Base-by-base conservation (phyloP, 1,140 invertebrate species). In the Dreissena rostriformis region DNA sequence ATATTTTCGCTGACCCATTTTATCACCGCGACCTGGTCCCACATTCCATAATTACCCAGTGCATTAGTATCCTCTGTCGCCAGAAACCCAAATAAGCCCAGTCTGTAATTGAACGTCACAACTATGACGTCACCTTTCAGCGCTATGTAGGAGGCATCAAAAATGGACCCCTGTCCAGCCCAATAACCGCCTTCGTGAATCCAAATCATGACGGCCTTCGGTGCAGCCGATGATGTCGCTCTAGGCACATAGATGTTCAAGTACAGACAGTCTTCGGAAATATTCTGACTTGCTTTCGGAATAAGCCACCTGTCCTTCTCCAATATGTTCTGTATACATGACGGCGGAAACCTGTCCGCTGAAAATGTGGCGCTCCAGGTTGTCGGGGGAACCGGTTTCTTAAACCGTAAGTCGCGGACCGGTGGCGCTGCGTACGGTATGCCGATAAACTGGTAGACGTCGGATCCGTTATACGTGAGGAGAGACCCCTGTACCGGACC, bases 141-240 rank as follows among this genome's bases (percentile, higher is more conserved):
- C 0, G 97, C 97, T 49, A 99, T 94, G 89, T 94, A 75, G 0
- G 82, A 93, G 80, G 96, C 97, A 94, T 99, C 98, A 93, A 99
- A 99, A 12, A 98, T 96, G 91, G 98, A 98, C 29, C 97, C 96
- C 19, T 97, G 97, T 29, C 98, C 97, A 51, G 57, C 52, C 91
- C 97, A 98, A 94, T 98, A 99, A 10, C 98, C 98, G 70, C 98
- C 98, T 61, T 98, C 98, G 92, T 97, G 99, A 6, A 99, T 96
- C 98, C 98, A 99, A 49, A 99, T 95, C 96, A 99, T 96, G 24
- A 98, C 97, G 49, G 98, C 57, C 66, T 82, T 86, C n/a, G 55
- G 22, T 15, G 15, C 39, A 39, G 39, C 39, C 39, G 39, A 39
- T 39, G 39, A 39, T 39, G 39, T 39, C 0, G 22, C 81, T 96